phyloP scores from a whole-genome alignment of 2,888 invertebrate species.

The Sepiola atlantica region DNA sequence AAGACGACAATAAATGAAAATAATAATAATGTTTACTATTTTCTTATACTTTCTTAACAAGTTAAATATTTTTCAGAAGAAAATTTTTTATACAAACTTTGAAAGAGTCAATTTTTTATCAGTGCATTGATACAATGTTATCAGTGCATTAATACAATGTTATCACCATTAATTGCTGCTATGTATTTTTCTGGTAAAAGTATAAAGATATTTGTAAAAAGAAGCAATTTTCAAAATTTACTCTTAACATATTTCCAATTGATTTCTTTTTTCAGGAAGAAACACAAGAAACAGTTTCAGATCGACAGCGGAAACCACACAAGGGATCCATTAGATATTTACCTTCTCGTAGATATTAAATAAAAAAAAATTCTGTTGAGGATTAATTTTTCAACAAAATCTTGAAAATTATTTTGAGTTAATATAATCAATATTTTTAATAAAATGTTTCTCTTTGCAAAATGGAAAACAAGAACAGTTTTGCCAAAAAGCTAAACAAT shows the following conservation, averaged over 20 bases:
- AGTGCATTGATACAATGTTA: neutral
- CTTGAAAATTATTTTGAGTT: neutral
- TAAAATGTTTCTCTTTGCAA: neutral
- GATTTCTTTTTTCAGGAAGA: neutral
- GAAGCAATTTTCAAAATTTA: neutral
- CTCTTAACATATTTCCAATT: neutral
- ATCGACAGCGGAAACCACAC: conserved; percentile 62
- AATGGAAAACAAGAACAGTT: neutral
- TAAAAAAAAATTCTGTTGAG: neutral
- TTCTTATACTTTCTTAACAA: neutral
- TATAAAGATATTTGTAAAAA: neutral
- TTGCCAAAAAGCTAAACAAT: neutral
- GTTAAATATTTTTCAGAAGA: neutral
- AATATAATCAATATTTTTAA: neutral
- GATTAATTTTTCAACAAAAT: neutral
- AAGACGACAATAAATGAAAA: too few relatives aligned
- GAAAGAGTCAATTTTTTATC: neutral
- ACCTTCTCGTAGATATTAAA: neutral
- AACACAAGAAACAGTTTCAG: conserved; percentile 60
- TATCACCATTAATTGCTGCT: neutral
- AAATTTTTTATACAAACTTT: neutral
- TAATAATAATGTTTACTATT: neutral
- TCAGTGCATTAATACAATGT: neutral
- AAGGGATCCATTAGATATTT: conserved; percentile 46
- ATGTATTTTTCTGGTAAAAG: neutral